Conservation (phyloP, 2,113 vertebrate species). For the Crotalus viridis region DNA sequence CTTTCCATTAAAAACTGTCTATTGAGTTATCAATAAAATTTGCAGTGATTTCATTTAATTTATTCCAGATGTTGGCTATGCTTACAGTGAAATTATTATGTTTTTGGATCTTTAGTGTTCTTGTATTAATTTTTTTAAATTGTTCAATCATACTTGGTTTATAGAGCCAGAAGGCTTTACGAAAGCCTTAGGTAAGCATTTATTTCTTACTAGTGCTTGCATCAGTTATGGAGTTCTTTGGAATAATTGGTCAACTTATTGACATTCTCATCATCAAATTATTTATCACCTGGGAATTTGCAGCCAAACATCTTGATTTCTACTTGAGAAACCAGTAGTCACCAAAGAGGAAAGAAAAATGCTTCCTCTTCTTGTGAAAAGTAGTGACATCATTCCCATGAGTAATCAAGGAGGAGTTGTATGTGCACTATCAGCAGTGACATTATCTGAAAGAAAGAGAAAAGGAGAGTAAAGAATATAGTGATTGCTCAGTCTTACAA, state of each 20-base stretch:
- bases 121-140: neutral
- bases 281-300: neutral
- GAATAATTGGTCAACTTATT: neutral
- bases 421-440: constrained; percentile 12
- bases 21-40: constrained; percentile 14
- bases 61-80: constrained; percentile 12
- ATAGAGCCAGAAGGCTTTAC: neutral
- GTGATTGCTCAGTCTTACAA: constrained; percentile 27
- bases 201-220: neutral
- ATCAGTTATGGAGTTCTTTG: neutral
- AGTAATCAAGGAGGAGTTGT: constrained; percentile 24
- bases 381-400: constrained; percentile 8
- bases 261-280: neutral
- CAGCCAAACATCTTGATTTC: neutral
- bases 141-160: neutral
- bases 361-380: neutral
- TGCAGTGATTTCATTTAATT: constrained; percentile 16
- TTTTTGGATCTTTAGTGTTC: constrained; percentile 4
- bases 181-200: neutral
- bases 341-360: neutral
- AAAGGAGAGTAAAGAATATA: constrained; percentile 17
- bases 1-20: constrained; percentile 17
- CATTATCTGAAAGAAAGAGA: constrained; percentile 15
- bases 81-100: constrained; percentile 10
- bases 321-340: neutral